Evolutionary conservation across 2,113 vertebrate species (phyloP), one percentile per base, ranked within the genome.

Genomic region (Tursiops truncatus): DNA sequence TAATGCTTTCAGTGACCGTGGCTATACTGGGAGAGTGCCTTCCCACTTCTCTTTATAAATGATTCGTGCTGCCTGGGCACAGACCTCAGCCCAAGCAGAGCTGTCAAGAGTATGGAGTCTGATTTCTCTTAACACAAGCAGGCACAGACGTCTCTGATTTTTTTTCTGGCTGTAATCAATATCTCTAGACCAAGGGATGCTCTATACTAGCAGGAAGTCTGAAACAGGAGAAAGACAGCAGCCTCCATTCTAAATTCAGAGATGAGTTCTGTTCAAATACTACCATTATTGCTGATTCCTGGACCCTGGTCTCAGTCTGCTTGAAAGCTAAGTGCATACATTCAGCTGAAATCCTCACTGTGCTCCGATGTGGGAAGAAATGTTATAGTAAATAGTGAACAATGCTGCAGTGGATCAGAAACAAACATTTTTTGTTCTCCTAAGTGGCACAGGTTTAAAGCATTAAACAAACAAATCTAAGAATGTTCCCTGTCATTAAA

Each of bases 81-180:
- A 91, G 85, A 84, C 85, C 71, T 89, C 56, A 12, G 47, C 38
- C 60, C 41, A 26, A 56, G 71, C 79, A 89, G 79, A 96, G 82
- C 82, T 92, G 86, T 96, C 86, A 74, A 38, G 96, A 84, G 92
- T 77, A 26, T 79, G 94, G 95, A 63, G 93, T 74, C 93, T 95
- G 94, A 96, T 96, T 92, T 95, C 90, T 95, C 79, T 79, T 79
- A 87, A 96, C 95, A 83, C 26, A 62, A 90, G 90, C 74, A 96
- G 79, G 79, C 83, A 89, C 50, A 89, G 92, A 96, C 92, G 83
- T 93, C 92, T 95, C 90, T 94, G 94, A 96, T 95, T 96, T 94
- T 91, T 91, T 97, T 97, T 96, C 95, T 94, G 87, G 76, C 70
- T 96, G 74, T 94, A 89, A 95, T 97, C 97, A 92, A 97, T 97